Evolutionary conservation across 53 echinoderm and acorn worm species (phyloP).

Genomic region (Mesocentrotus franciscanus): DNA sequence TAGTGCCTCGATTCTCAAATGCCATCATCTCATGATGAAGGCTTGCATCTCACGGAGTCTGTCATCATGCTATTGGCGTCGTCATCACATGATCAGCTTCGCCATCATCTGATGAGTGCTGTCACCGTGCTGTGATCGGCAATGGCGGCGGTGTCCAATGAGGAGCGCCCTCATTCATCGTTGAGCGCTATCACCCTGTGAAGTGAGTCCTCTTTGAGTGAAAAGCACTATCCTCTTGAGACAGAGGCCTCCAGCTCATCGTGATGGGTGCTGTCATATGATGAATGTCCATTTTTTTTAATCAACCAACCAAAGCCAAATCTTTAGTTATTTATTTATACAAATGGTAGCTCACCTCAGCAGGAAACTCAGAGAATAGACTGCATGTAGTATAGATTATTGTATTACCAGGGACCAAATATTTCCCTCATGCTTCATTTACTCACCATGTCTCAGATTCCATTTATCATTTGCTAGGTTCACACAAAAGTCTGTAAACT

Average conservation of each 20-base stretch:
- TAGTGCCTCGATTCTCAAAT: constrained; percentile 70
- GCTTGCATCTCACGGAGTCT: not conserved
- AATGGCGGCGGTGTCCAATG: not conserved
- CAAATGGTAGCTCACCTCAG: not conserved
- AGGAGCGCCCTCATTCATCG: not conserved
- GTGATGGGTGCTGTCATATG: not conserved
- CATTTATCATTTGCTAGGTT: not conserved
- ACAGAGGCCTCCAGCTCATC: not conserved
- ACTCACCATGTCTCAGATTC: not conserved
- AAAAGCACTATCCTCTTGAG: not conserved
- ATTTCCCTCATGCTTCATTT: not conserved
- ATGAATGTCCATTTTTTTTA: not conserved
- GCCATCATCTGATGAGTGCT: not conserved
- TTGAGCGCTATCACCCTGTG: too few species aligned
- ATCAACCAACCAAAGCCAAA: constrained; percentile 16
- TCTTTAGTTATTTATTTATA: not conserved
- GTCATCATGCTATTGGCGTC: not conserved
- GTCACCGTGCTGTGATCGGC: not conserved
- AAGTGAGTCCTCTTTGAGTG: too few species aligned
- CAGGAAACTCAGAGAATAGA: not conserved
- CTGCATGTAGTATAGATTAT: not conserved
- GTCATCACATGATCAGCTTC: not conserved
- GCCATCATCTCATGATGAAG: constrained; percentile 65
- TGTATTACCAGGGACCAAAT: not conserved
- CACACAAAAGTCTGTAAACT: too few species aligned